Conservation (phyloP, 2,113 vertebrate genomes). For the Calyptomena viridis region DNA sequence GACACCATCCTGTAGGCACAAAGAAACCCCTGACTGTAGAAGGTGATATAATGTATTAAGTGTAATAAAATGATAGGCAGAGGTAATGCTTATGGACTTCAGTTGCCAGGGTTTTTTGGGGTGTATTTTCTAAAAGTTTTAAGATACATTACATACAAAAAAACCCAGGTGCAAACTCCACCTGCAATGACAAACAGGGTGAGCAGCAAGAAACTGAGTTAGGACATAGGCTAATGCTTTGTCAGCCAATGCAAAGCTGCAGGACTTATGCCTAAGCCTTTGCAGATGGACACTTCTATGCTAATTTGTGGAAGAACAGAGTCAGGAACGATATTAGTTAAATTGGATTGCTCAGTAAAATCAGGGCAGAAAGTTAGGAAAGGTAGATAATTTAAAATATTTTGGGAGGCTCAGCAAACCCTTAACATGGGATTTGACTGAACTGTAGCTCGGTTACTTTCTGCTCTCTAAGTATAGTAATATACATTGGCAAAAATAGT, state of each 20-base stretch:
- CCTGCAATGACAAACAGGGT: neutral
- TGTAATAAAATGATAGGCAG: neutral
- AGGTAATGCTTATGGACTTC: neutral
- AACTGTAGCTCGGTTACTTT: neutral
- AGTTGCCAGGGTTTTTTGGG: neutral
- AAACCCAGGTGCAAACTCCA: neutral
- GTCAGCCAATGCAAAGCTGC: neutral
- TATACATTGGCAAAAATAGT: neutral
- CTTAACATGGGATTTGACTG: neutral
- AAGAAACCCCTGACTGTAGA: neutral
- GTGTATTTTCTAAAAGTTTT: neutral
- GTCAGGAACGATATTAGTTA: neutral
- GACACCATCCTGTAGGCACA: neutral
- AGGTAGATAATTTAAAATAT: neutral
- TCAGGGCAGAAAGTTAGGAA: neutral
- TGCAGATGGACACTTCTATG: neutral
- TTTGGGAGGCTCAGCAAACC: neutral
- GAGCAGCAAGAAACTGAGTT: neutral
- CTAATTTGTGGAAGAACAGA: neutral
- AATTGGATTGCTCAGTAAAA: neutral
- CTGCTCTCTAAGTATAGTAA: neutral
- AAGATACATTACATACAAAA: neutral
- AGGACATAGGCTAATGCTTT: neutral
- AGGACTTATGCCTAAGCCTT: neutral
- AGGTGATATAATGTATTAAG: neutral